Evolutionary conservation across 2,797 vertebrate species (phyloP), one percentile per base, ranked within the genome.

Genomic region (Setipinna tenuifilis): DNA sequence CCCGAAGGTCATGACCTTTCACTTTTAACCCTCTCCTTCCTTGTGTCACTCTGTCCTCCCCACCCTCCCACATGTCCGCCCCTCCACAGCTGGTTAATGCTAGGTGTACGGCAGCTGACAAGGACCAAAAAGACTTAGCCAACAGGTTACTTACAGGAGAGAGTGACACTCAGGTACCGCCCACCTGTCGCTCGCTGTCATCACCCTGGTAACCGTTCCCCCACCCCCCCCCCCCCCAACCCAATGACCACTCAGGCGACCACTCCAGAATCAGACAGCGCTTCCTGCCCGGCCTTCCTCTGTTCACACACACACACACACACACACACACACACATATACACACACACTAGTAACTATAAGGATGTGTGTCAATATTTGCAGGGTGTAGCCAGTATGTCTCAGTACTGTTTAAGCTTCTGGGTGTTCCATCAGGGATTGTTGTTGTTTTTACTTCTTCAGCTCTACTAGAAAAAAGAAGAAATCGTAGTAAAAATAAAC

Each of bases 81-180:
- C 83, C 82, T 94, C 95, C 94, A 96, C 98, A 99, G 98, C 97
- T 99, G 89, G 97, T 98, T 97, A 98, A 97, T 92, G 97, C 97
- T 97, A 97, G 97, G 95, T 97, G 94, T 97, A 97, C 97, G 94
- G 95, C 97, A 93, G 95, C 97, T 97, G 98, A 98, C 97, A 99
- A 99, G 98, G 98, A 96, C 95, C 96, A 98, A 96, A 99, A 99
- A 99, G 98, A 99, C 96, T 96, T 98, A 97, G 96, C 98, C 97
- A 99, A 99, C 98, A 97, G 97, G 96, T 99, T 99, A 98, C 97
- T 98, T 96, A 98, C 98, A 98, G 97, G 97, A 97, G 97, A 98
- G 96, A 96, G 96, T 97, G 97, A 98, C 95, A 95, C 97, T 94
- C 97, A 99, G 98, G 98, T 99, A 99, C 95, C 95, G 89, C 91